Conservation (phyloP, 2,888 invertebrate genomes). For the Sylvicola cinctus region DNA sequence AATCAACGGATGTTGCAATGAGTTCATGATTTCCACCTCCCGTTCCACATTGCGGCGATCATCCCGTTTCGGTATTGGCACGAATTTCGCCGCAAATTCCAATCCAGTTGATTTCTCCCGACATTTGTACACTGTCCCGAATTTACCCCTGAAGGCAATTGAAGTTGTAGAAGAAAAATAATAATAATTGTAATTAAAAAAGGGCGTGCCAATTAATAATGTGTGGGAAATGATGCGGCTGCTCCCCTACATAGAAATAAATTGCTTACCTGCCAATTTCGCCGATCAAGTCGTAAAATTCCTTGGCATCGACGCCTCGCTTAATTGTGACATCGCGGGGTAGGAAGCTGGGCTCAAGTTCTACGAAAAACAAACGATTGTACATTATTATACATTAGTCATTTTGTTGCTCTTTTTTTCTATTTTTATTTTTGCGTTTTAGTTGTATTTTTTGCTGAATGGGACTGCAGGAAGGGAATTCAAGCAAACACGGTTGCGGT, state of each 20-base stretch:
- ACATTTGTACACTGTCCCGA: constrained; percentile 90
- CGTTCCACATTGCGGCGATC: constrained; percentile 82
- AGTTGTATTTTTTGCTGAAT: too few species aligned
- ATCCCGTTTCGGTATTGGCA: constrained; percentile 64
- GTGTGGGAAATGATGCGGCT: constrained; percentile 3
- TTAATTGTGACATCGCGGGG: constrained; percentile 70
- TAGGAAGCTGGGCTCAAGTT: constrained; percentile 74
- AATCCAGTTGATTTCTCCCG: constrained; percentile 62
- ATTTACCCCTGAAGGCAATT: constrained; percentile 63
- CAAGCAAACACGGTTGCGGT: too few species aligned
- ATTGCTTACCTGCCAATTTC: constrained; percentile 74
- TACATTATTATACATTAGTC: constrained; percentile 4
- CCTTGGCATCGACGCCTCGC: constrained; percentile 66
- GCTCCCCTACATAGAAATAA: neutral
- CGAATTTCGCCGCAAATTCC: constrained; percentile 81
- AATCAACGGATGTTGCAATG: constrained; percentile 81
- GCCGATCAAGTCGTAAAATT: constrained; percentile 65
- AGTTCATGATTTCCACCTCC: constrained; percentile 92
- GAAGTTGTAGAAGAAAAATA: constrained; percentile 3
- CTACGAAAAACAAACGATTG: constrained; percentile 28
- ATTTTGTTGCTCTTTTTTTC: too few species aligned
- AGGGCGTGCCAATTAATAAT: constrained; percentile 2
- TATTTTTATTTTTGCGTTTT: too few species aligned
- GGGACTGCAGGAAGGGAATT: too few species aligned
- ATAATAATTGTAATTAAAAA: constrained; percentile 1